A percentile compares a stretch with the other conserved stretches of the same genome.
Evolutionary conservation across 2,888 invertebrate genomes (phyloP).

Genomic region (Odontocolon sp.): DNA sequence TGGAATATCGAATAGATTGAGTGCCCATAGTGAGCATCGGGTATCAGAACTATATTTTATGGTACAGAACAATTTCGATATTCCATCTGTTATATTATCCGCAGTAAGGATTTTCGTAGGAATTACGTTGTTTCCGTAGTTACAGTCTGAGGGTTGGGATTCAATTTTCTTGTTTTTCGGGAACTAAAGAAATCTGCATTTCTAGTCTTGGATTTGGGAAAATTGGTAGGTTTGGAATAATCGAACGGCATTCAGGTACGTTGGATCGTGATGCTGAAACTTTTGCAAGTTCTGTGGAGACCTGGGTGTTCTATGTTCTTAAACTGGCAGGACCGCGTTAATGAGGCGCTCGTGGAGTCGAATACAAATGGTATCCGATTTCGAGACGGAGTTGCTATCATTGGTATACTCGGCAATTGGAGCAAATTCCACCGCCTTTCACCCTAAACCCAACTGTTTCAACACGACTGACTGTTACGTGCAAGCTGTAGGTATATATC

Average conservation of each 20-base stretch:
- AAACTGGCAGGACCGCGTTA: slow-evolving; percentile 56
- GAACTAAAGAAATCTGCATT: too few species aligned
- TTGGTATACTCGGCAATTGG: slow-evolving; percentile 55
- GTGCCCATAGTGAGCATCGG: slow-evolving; percentile 46
- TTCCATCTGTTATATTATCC: slow-evolving; percentile 36
- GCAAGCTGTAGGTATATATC: slow-evolving; percentile 2
- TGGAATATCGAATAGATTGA: slow-evolving; percentile 64
- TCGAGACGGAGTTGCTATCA: slow-evolving; percentile 54
- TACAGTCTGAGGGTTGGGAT: not conserved
- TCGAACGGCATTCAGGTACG: too few species aligned
- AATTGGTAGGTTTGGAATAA: too few species aligned
- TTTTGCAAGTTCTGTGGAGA: slow-evolving; percentile 9
- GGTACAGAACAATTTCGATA: slow-evolving; percentile 17
- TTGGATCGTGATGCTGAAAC: not conserved
- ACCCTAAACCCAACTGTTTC: slow-evolving; percentile 12
- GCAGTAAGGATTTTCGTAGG: not conserved
- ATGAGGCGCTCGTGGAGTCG: slow-evolving; percentile 58
- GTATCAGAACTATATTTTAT: slow-evolving; percentile 22
- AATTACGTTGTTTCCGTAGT: not conserved
- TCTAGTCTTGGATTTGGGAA: too few species aligned
- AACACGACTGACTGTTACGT: slow-evolving; percentile 38
- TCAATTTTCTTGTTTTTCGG: too few species aligned
- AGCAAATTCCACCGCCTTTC: slow-evolving; percentile 43
- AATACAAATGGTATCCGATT: slow-evolving; percentile 61
- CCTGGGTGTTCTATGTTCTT: slow-evolving; percentile 27